Evolutionary conservation across 2,797 vertebrate genomes (phyloP).

Genomic region (Aythya fuligula): DNA sequence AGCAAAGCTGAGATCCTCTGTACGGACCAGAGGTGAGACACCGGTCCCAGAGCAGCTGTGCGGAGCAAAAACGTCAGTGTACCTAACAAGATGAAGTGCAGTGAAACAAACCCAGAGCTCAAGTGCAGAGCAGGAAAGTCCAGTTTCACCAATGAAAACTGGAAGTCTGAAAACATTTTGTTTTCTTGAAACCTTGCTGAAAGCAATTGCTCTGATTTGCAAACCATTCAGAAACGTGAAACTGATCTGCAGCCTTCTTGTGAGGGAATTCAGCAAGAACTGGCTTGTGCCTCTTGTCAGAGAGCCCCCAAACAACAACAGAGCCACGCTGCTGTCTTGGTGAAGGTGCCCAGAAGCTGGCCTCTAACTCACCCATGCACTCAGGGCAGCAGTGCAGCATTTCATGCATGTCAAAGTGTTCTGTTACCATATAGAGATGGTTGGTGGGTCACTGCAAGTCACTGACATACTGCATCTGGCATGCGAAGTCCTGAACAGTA

Average conservation of each 20-base stretch:
- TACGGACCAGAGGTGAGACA: accelerated
- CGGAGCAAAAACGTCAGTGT: background rate
- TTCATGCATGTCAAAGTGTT: background rate
- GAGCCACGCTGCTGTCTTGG: background rate
- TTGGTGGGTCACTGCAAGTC: background rate
- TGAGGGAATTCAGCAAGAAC: background rate
- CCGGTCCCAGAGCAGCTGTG: background rate
- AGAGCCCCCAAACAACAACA: background rate
- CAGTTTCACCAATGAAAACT: background rate
- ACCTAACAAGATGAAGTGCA: background rate
- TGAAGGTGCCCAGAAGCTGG: background rate
- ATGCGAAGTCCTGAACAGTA: accelerated
- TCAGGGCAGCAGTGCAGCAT: background rate
- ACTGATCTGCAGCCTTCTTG: background rate
- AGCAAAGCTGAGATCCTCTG: background rate
- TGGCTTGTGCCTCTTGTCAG: background rate
- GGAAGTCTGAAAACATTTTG: background rate
- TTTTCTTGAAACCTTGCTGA: background rate
- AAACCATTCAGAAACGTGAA: accelerated
- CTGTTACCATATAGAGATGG: accelerated
- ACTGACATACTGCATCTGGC: accelerated
- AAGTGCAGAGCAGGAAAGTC: background rate
- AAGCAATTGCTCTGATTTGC: background rate
- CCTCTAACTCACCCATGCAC: background rate
- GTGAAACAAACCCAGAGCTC: accelerated